Evolutionary conservation across 2,797 vertebrate genomes (phyloP).

Genomic region (Chromobotia macracanthus): DNA sequence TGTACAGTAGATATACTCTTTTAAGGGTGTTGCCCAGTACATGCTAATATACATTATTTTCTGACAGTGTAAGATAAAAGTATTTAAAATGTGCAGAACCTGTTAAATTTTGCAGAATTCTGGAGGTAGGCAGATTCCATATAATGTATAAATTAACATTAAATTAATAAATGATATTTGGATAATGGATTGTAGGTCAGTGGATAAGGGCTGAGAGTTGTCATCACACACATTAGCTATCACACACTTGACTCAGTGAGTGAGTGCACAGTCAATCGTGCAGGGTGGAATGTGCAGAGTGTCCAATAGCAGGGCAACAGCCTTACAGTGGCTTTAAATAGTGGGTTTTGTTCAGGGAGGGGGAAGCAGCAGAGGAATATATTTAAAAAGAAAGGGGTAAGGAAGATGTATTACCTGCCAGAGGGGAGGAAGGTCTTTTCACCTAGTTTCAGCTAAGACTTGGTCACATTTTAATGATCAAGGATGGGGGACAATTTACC

Average conservation of each 20-base stretch:
- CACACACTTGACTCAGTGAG: constrained; percentile 68
- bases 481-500: too few species aligned
- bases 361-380: constrained; percentile 37
- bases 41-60: too few species aligned
- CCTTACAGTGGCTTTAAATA: constrained; percentile 59
- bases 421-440: constrained; percentile 20
- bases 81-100: too few species aligned
- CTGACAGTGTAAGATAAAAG: too few species aligned
- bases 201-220: constrained; percentile 46
- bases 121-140: too few species aligned
- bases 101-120: too few species aligned
- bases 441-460: neutral
- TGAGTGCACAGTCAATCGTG: constrained; percentile 77
- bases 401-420: constrained; percentile 15
- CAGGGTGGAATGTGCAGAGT: constrained; percentile 77
- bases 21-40: too few species aligned
- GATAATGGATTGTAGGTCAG: constrained; percentile 49
- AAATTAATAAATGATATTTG: neutral
- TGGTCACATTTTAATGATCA: neutral
- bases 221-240: constrained; percentile 43
- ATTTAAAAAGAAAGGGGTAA: constrained; percentile 17
- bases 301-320: constrained; percentile 68
- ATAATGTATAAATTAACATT: neutral
- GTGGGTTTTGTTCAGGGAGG: constrained; percentile 8
- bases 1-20: too few species aligned